phyloP scores from a whole-genome alignment of 92 coral and sea anemone genomes.

The Phymanthus crucifer region DNA sequence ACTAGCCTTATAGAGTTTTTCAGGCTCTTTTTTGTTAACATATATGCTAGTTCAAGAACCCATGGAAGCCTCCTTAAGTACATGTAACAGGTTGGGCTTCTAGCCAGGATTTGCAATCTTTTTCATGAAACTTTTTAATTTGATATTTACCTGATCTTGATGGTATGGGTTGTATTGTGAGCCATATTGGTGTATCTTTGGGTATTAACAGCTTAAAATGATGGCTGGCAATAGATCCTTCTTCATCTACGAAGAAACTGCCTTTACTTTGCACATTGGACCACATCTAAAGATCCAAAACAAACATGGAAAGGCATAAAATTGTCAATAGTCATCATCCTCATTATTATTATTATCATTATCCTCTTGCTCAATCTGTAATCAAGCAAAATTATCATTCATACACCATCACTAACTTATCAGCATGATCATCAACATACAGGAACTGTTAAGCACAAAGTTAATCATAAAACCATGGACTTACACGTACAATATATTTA shows the following conservation, averaged over 20 bases:
- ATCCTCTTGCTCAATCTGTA: not conserved
- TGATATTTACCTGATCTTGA: slow-evolving; percentile 35
- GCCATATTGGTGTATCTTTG: slow-evolving; percentile 77
- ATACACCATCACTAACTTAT: not conserved
- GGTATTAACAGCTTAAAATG: slow-evolving; percentile 65
- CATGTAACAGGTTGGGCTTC: too few species aligned
- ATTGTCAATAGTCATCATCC: not conserved
- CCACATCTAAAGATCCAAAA: slow-evolving; percentile 62
- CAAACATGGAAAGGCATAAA: too few species aligned
- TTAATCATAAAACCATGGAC: not conserved
- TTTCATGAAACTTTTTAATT: too few species aligned
- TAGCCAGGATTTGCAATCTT: too few species aligned
- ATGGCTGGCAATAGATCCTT: slow-evolving; percentile 75
- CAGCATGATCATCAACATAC: slow-evolving; percentile 1
- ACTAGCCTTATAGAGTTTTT: too few species aligned
- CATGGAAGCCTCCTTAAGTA: too few species aligned
- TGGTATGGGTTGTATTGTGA: slow-evolving; percentile 73
- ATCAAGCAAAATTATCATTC: not conserved
- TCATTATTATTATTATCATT: not conserved
- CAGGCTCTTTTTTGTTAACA: too few species aligned
- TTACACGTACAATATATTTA: not conserved
- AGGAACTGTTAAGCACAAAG: too few species aligned
- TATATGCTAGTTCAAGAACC: too few species aligned
- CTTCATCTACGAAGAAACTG: slow-evolving; percentile 79
- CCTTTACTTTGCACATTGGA: slow-evolving; percentile 69